phyloP scores from a whole-genome alignment of 1,140 invertebrate genomes.

The Calliphora vicina region DNA sequence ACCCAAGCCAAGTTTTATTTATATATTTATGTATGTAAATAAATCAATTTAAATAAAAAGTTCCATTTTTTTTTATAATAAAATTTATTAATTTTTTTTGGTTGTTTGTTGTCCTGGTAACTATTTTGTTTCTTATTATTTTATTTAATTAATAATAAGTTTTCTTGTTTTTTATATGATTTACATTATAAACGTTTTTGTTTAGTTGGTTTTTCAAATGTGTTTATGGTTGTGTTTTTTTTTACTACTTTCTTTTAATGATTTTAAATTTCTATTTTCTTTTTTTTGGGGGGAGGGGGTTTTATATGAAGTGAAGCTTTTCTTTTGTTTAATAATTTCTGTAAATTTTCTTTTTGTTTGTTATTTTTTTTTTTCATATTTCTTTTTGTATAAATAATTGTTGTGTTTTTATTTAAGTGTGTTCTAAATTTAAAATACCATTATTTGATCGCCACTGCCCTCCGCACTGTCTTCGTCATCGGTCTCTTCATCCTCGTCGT shows the following conservation, averaged over 20 bases:
- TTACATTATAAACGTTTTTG: not conserved
- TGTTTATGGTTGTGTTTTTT: not conserved
- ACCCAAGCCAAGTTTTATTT: not conserved
- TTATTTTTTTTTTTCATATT: not conserved
- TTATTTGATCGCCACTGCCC: slow-evolving; percentile 79
- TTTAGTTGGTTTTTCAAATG: not conserved
- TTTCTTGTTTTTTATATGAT: not conserved
- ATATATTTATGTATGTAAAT: not conserved
- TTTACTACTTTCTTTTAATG: not conserved
- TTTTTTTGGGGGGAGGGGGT: too few relatives aligned
- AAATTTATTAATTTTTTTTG: too few relatives aligned
- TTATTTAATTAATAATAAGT: not conserved
- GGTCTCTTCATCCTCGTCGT: slow-evolving; percentile 75
- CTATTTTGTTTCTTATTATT: not conserved
- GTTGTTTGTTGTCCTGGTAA: not conserved
- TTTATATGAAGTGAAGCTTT: slow-evolving; percentile 24
- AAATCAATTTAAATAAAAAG: too few relatives aligned
- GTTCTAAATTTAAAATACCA: slow-evolving; percentile 72
- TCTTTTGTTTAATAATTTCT: not conserved
- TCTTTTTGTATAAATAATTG: not conserved
- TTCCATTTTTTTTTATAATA: too few relatives aligned
- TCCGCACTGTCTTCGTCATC: slow-evolving; percentile 75
- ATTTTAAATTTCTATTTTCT: not conserved
- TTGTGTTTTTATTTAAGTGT: slow-evolving; percentile 5
- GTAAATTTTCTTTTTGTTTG: not conserved